Evolutionary conservation across 2,113 vertebrate species (phyloP).

Genomic region (Eubucco bourcierii): DNA sequence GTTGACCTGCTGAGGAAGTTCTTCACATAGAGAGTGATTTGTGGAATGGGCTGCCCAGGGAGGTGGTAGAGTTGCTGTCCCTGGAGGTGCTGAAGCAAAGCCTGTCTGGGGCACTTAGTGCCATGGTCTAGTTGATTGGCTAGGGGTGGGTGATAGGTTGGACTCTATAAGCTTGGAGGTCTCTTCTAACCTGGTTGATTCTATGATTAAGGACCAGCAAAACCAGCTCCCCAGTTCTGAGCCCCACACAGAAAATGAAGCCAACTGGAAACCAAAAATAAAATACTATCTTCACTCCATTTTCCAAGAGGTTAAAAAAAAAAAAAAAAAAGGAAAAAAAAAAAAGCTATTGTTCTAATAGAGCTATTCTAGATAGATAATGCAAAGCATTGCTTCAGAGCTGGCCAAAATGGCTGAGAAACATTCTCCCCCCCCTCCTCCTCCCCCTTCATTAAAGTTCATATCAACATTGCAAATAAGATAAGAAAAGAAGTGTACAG

Average conservation of each 20-base stretch:
- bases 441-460: constrained; percentile 40
- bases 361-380: constrained; percentile 44
- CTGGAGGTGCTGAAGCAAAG: too few relatives aligned
- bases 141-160: too few relatives aligned
- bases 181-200: too few relatives aligned
- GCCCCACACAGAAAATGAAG: background rate
- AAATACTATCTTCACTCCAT: background rate
- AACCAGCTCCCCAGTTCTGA: background rate
- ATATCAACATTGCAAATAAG: constrained; percentile 45
- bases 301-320: constrained; percentile 17
- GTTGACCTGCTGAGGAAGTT: too few relatives aligned
- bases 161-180: too few relatives aligned
- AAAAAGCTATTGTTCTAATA: background rate
- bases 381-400: constrained; percentile 39
- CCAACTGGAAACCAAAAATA: constrained; percentile 20
- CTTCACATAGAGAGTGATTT: too few relatives aligned
- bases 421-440: background rate
- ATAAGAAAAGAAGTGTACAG: constrained; percentile 54
- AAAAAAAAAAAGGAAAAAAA: background rate
- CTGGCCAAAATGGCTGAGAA: constrained; percentile 29
- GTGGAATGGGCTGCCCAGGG: too few relatives aligned
- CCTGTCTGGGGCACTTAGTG: too few relatives aligned
- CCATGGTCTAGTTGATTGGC: too few relatives aligned
- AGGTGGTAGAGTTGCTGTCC: too few relatives aligned
- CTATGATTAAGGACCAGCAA: background rate